Evolutionary conservation across 2,888 invertebrate genomes (phyloP), one percentile per base, ranked within the genome.

Genomic region (Pachydiplax longipennis): DNA sequence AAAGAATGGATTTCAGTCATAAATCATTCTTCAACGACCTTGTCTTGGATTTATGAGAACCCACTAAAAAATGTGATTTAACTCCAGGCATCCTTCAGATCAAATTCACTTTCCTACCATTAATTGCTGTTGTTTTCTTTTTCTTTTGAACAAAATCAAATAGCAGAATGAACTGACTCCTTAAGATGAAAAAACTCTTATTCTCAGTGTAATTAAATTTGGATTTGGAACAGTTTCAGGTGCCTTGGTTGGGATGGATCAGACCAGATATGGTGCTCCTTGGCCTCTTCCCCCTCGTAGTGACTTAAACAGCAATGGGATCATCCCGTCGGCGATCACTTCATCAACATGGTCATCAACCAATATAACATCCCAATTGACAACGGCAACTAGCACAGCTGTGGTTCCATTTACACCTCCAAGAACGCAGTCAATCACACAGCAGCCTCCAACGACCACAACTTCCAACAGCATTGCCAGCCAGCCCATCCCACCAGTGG

Each of bases 381-480:
- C 87, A 53, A 37, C 87, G 37, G 40, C 22, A 35, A 61, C 87
- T 37, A 87, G 87, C 87, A 65, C 61, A n/a, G 87, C 87, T 37
- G 87, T 87, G 37, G 87, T 87, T 35, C 87, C 87, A 13, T 87
- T 87, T 31, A 87, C 87, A 5, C 87, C 73, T 31, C 87, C 37
- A 35, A 61, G 48, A 48, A 58, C 53, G 40, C 87, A 87, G 18
- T 18, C 53, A 18, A 53, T 53, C 53, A 53, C 48, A 40, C 80
- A 37, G 81, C 73, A 5, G 81, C 22, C 87, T 80, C 48, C 91
- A 83, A 82, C 90, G 80, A 73, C 91, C 65, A 48, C 91, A 95
- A 94, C 93, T 94, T 94, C 90, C 91, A 91, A 92, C 91, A 91
- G 92, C 91, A 91, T 91, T 92, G 87, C 92, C 92, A 73, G 91